These are phyloP conservation scores for Rattus rattus DNA, from an alignment of 2,113 vertebrate species.

Conservation along the genomic window DNA sequence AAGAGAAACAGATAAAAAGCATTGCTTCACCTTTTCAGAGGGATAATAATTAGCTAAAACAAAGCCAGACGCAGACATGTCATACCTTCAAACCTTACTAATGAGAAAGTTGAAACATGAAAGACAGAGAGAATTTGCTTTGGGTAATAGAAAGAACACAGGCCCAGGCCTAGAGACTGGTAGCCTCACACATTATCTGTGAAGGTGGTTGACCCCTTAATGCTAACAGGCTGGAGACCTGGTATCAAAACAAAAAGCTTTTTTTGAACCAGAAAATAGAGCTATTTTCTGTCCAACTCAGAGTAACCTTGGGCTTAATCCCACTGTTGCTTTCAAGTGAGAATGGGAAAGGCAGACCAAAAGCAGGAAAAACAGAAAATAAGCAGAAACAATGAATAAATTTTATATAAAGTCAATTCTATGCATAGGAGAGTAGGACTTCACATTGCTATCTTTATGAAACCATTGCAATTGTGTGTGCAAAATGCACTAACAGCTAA, in stretches of 20 bases:
- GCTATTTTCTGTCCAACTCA: too few species aligned
- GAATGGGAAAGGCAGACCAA: too few species aligned
- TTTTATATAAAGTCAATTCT: background rate
- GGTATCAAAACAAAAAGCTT: too few species aligned
- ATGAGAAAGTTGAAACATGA: conserved; percentile 23
- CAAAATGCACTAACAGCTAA: background rate
- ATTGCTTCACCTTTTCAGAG: background rate
- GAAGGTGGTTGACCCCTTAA: background rate
- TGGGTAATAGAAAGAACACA: background rate
- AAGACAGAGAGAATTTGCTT: background rate
- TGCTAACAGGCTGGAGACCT: background rate
- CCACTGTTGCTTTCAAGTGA: too few species aligned
- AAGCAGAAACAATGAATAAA: background rate
- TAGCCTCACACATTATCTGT: background rate
- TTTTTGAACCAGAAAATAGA: too few species aligned
- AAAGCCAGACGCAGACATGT: background rate
- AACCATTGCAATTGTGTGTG: background rate
- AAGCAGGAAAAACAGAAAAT: too few species aligned
- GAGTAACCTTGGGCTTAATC: too few species aligned
- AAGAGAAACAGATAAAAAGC: conserved; percentile 1
- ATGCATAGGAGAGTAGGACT: background rate
- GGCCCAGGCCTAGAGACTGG: background rate
- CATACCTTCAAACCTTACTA: background rate
- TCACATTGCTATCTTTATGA: background rate
- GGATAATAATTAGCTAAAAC: background rate